Evolutionary conservation across 2,113 vertebrate species (phyloP).

Genomic region (Odocoileus virginianus): DNA sequence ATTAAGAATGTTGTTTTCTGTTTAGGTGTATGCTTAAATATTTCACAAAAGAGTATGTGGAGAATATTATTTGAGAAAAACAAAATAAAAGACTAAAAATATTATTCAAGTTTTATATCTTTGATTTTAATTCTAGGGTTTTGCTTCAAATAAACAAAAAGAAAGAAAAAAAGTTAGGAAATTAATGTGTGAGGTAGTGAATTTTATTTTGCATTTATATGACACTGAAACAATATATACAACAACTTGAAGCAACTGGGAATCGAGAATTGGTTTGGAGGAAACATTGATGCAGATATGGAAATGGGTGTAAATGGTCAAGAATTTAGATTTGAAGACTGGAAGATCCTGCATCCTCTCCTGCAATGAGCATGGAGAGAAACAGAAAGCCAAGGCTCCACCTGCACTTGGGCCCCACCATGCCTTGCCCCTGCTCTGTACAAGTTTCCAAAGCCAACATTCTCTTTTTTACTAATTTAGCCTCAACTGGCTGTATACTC

Average conservation of each 20-base stretch:
- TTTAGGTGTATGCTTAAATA: not conserved
- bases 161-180: not conserved
- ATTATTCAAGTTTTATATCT: not conserved
- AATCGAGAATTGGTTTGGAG: not conserved
- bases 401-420: not conserved
- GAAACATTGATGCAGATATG: not conserved
- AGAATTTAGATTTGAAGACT: not conserved
- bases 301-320: not conserved
- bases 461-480: not conserved
- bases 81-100: not conserved
- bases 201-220: not conserved
- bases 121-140: not conserved
- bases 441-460: not conserved
- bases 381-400: not conserved
- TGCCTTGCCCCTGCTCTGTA: not conserved
- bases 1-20: not conserved
- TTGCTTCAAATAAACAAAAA: not conserved
- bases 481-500: not conserved
- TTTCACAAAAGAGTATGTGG: not conserved
- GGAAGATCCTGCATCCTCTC: not conserved
- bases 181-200: not conserved
- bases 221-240: not conserved
- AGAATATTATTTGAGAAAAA: not conserved
- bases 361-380: not conserved
- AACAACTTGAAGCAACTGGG: not conserved